Evolutionary conservation across 2,113 vertebrate species (phyloP).

Genomic region (Cricetomys ansorgei): DNA sequence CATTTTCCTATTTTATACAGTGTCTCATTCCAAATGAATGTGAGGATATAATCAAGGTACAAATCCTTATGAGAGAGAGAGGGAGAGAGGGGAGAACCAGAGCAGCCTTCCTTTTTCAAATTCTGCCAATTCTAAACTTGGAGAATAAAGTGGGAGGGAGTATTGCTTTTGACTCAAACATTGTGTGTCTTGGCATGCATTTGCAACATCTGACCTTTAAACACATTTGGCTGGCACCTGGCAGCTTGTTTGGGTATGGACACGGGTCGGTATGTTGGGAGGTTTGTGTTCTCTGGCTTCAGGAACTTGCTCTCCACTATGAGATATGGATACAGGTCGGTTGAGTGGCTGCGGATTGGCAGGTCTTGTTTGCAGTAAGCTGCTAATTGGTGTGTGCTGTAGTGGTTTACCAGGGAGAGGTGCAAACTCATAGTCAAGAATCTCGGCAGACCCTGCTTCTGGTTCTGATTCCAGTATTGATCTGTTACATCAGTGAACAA

Average conservation of each 20-base stretch:
- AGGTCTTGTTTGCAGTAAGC: neutral
- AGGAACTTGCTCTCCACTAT: neutral
- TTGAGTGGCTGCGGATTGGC: too few species aligned
- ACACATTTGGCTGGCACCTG: neutral
- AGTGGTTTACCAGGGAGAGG: neutral
- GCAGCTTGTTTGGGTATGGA: neutral
- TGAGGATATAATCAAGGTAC: slow-evolving; percentile 36
- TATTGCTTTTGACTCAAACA: neutral
- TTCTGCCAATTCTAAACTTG: slow-evolving; percentile 11
- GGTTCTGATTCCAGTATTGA: neutral
- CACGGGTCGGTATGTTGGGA: too few species aligned
- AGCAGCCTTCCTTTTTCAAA: neutral
- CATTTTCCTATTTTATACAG: slow-evolving; percentile 24
- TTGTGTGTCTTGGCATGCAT: neutral
- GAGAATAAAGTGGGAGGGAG: neutral
- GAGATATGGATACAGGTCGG: too few species aligned
- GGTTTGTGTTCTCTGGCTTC: neutral
- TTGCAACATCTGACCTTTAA: neutral
- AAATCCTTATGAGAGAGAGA: neutral
- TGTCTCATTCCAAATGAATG: slow-evolving; percentile 50
- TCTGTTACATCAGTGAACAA: neutral
- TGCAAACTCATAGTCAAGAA: neutral
- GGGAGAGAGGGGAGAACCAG: neutral
- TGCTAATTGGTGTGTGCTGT: neutral
- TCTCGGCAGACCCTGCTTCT: neutral